These are phyloP conservation scores for Euplexia lucipara DNA, from an alignment of 2,888 invertebrate species.

Conservation along the genomic window DNA sequence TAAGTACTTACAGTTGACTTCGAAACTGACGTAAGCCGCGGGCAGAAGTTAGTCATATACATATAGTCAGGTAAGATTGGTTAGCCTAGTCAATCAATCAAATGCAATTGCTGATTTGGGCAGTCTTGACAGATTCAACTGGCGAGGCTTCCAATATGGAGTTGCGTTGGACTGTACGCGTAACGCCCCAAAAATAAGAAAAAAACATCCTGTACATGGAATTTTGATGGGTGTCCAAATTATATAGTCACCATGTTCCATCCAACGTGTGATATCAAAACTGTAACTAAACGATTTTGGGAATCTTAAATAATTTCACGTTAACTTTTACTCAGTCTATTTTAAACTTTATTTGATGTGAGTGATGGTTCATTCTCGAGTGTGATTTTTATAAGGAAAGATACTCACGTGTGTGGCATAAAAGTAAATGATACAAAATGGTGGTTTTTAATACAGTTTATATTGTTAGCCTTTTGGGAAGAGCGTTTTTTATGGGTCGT, in stretches of 20 bases:
- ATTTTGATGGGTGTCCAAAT: constrained; percentile 56
- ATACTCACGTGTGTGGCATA: constrained; percentile 48
- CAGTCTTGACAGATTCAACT: neutral
- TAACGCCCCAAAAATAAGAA: neutral
- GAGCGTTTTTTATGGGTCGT: constrained; percentile 35
- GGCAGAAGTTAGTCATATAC: no score
- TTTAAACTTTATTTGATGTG: neutral
- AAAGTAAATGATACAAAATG: constrained; percentile 51
- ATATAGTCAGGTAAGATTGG: no score
- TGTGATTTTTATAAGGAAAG: constrained; percentile 23
- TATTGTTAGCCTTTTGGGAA: constrained; percentile 45
- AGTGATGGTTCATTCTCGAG: constrained; percentile 20
- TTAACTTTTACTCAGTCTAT: neutral
- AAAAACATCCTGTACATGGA: constrained; percentile 45
- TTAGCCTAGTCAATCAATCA: neutral
- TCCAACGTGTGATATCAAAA: constrained; percentile 58
- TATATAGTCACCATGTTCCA: constrained; percentile 38
- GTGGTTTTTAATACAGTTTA: constrained; percentile 48
- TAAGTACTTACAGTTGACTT: no score
- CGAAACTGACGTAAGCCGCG: no score
- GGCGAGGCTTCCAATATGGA: constrained; percentile 8
- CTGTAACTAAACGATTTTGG: constrained; percentile 58
- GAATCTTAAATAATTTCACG: constrained; percentile 56
- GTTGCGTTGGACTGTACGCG: neutral
- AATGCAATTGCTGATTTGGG: neutral